Percentiles rank a stretch among this genome's conserved stretches.
Evolutionary conservation across 2,888 invertebrate species (phyloP).

Genomic region (Drosophila fulvimacula): DNA sequence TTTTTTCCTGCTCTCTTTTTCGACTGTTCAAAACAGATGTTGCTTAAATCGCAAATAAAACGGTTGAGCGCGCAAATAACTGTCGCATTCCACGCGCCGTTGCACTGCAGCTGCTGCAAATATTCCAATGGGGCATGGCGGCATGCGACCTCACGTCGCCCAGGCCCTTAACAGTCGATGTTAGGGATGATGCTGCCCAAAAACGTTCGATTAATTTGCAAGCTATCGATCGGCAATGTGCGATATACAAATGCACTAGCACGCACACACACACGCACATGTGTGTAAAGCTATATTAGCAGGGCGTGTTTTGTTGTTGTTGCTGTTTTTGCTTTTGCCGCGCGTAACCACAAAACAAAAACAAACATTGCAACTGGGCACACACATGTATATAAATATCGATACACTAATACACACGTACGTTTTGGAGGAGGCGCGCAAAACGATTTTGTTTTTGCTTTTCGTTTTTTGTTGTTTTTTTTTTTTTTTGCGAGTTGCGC

Average conservation of each 20-base stretch:
- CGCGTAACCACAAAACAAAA: conserved; percentile 39
- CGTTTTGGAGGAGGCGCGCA: conserved; percentile 54
- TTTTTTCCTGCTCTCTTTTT: neutral
- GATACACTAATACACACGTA: conserved; percentile 38
- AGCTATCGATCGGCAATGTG: conserved; percentile 46
- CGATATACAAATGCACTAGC: conserved; percentile 36
- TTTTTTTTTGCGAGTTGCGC: conserved; percentile 42
- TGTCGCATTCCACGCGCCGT: conserved; percentile 48
- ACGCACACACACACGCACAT: conserved; percentile 13
- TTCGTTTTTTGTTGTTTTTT: conserved; percentile 24
- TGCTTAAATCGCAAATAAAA: conserved; percentile 64
- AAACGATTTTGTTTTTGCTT: conserved; percentile 41
- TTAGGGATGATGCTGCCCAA: neutral
- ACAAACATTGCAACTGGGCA: conserved; percentile 53
- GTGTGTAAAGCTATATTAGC: conserved; percentile 7
- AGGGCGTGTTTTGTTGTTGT: conserved; percentile 47
- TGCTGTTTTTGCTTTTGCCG: conserved; percentile 16
- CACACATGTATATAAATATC: conserved; percentile 20
- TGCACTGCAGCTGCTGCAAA: conserved; percentile 31
- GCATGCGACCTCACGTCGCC: conserved; percentile 30
- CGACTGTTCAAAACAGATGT: conserved; percentile 67
- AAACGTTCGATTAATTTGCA: conserved; percentile 13
- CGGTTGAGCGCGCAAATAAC: conserved; percentile 49
- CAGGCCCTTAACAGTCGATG: conserved; percentile 4
- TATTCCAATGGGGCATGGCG: conserved; percentile 16